Evolutionary conservation across 2,797 vertebrate genomes (phyloP).

Genomic region (Uromys caudimaculatus): DNA sequence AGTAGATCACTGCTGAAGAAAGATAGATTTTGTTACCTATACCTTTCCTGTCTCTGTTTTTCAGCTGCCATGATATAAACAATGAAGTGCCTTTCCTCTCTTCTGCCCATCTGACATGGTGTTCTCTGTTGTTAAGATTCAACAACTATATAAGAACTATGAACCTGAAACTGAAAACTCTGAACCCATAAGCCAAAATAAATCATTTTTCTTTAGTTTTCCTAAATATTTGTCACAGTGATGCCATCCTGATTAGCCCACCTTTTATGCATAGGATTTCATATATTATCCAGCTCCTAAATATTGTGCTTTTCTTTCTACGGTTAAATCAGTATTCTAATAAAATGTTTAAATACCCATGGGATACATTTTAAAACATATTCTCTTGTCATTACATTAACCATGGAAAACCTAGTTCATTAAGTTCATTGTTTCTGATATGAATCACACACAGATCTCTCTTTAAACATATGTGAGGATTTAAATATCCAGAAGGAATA

Average conservation of each 20-base stretch:
- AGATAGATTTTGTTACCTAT: not conserved
- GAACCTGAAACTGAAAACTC: not conserved
- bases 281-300: not conserved
- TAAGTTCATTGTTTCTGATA: not conserved
- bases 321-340: not conserved
- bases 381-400: not conserved
- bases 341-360: not conserved
- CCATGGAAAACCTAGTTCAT: not conserved
- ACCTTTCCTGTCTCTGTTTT: not conserved
- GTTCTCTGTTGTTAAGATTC: too few species aligned
- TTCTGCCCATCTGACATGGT: not conserved
- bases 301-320: not conserved
- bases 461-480: not conserved
- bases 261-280: not conserved
- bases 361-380: not conserved
- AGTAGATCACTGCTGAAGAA: not conserved
- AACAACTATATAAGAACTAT: not conserved
- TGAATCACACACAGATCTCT: not conserved
- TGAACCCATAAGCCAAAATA: not conserved
- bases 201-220: too few species aligned
- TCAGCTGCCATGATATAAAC: not conserved
- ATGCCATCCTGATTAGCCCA: not conserved
- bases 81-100: too few species aligned
- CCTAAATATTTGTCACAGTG: not conserved
- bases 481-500: not conserved